Conservation (phyloP, 2,113 vertebrate species). For the Cyanistes caeruleus region DNA sequence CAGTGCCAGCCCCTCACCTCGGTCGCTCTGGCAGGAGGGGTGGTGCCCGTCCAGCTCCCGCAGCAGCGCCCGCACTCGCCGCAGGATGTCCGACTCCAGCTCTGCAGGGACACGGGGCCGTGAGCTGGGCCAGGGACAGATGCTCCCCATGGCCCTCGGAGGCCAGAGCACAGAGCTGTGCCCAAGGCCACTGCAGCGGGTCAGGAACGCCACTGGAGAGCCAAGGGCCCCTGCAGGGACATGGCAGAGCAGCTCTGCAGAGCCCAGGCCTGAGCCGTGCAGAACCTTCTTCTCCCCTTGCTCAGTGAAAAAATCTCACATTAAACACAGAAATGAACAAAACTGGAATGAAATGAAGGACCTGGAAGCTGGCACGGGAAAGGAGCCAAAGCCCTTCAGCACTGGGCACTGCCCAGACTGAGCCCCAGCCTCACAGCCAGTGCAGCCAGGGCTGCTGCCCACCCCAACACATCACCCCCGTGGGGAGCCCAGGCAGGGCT, state of each 20-base stretch:
- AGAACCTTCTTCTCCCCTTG: not conserved
- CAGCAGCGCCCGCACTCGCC: conserved; percentile 85
- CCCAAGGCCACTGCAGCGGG: not conserved
- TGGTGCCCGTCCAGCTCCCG: conserved; percentile 79
- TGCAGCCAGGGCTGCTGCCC: too few relatives aligned
- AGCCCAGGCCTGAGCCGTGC: not conserved
- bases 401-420: too few relatives aligned
- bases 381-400: not conserved
- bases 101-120: not conserved
- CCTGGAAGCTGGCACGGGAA: not conserved
- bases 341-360: not conserved
- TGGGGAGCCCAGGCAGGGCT: too few relatives aligned
- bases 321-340: not conserved
- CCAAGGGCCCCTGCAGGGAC: not conserved
- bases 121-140: not conserved
- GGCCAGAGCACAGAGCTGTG: not conserved
- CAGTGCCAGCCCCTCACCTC: not conserved
- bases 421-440: too few relatives aligned
- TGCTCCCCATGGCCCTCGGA: not conserved
- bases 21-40: conserved; percentile 70
- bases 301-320: not conserved
- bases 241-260: not conserved
- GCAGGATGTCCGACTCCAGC: conserved; percentile 85
- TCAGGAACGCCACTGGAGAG: not conserved
- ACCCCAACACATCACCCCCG: too few relatives aligned